Base-by-base conservation (phyloP, 2,113 vertebrate genomes). In the Craseonycteris thonglongyai region DNA sequence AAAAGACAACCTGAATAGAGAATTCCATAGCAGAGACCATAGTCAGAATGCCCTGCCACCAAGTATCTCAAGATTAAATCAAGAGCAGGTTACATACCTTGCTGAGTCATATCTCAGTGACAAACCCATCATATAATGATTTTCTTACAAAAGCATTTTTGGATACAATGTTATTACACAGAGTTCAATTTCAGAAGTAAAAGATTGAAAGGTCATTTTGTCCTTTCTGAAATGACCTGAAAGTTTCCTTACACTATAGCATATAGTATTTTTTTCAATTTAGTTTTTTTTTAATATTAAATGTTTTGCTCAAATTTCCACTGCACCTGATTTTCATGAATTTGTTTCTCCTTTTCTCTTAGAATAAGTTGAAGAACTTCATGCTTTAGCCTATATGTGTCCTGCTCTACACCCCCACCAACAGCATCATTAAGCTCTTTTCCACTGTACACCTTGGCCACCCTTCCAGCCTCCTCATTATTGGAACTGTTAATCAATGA, bases 141-240 rank as follows among this genome's bases (percentile, higher is more conserved):
- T 93, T 97, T 93, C 81, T 93, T 90, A 35, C 58, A 75, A 95
- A 88, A 94, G n/a, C 76, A 86, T 80, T 69, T 89, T 76, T 94
- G 71, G 96, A 93, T 92, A 85, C 65, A 96, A 92, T 91, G 74
- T 80, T 96, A 69, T 66, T 92, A 22, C 92, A 86, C 78, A 88
- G 85, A 49, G 68, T 81, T 63, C 90, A 93, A 78, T 97, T 96
- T 97, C 93, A 92, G 93, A 95, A 93, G 63, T 79, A 89, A 90
- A 93, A 96, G n/a, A 94, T 94, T 96, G 90, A 97, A 95, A 97
- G 96, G 95, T 97, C 96, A 97, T 92, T 94, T 68, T 92, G 93
- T 75, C 81, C 96, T 97, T 96, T 56, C 87, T 72, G 65, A 95
- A 96, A 79, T 94, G 95, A 97, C 90, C 92, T 93, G 45, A 91